Evolutionary conservation across 2,797 vertebrate genomes (phyloP).

Genomic region (Microchirus variegatus): DNA sequence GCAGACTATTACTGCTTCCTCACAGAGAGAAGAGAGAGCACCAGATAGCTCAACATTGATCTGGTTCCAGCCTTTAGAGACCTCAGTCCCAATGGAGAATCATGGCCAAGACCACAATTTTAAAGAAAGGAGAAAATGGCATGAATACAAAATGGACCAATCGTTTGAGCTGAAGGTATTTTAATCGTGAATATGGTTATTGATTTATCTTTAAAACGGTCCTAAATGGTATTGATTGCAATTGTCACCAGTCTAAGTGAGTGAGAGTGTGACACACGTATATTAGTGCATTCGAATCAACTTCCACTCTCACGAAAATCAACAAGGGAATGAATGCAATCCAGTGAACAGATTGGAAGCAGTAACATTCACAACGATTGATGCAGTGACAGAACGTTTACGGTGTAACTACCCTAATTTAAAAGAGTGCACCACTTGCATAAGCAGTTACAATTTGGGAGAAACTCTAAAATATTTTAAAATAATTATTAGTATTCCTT

Average conservation of each 20-base stretch:
- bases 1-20: constrained; percentile 58
- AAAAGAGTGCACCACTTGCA: too few relatives aligned
- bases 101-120: constrained; percentile 32
- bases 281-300: not conserved
- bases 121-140: constrained; percentile 40
- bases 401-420: too few relatives aligned
- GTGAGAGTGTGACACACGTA: constrained; percentile 1
- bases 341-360: not conserved
- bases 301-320: not conserved
- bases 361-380: too few relatives aligned
- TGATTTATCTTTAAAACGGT: constrained; percentile 51
- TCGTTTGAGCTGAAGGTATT: constrained; percentile 46
- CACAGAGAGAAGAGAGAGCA: constrained; percentile 50
- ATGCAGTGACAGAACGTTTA: too few relatives aligned
- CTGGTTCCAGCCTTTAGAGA: constrained; percentile 57
- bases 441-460: too few relatives aligned
- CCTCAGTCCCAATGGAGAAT: constrained; percentile 42
- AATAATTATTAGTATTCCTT: too few relatives aligned
- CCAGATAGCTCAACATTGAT: constrained; percentile 71
- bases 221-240: constrained; percentile 25
- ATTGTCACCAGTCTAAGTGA: constrained; percentile 13
- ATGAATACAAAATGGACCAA: constrained; percentile 39
- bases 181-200: constrained; percentile 46
- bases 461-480: too few relatives aligned
- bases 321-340: not conserved